phyloP scores from a whole-genome alignment of 2,888 invertebrate genomes.

The Drosophila percnosoma region DNA sequence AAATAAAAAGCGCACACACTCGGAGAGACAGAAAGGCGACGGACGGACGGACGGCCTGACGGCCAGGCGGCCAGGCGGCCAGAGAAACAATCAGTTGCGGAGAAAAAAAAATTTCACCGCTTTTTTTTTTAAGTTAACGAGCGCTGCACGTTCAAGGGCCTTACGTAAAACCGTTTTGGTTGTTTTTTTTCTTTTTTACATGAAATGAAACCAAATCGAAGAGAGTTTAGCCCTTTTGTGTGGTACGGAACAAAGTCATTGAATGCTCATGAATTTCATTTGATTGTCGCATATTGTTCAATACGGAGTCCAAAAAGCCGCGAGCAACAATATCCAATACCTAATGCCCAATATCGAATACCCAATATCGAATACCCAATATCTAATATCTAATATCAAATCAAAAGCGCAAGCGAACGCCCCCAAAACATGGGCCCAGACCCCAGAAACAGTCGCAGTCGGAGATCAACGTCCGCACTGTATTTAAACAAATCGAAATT shows the following conservation, averaged over 20 bases:
- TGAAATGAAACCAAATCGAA: slow-evolving; percentile 42
- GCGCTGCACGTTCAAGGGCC: slow-evolving; percentile 76
- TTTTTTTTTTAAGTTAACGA: slow-evolving; percentile 57
- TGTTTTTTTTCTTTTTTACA: slow-evolving; percentile 12
- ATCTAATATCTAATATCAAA: slow-evolving; percentile 10
- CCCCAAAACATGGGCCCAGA: slow-evolving; percentile 31
- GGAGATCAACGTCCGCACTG: slow-evolving; percentile 67
- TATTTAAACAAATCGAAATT: slow-evolving; percentile 53
- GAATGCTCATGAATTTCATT: slow-evolving; percentile 55
- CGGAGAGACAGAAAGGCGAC: neutral
- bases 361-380: slow-evolving; percentile 1
- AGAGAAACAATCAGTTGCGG: slow-evolving; percentile 43
- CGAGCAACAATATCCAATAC: slow-evolving; percentile 23
- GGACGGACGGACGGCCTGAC: neutral
- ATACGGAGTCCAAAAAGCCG: slow-evolving; percentile 17
- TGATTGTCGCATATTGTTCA: slow-evolving; percentile 66
- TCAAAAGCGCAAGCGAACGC: slow-evolving; percentile 47
- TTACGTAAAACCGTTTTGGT: slow-evolving; percentile 62
- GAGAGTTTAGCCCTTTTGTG: slow-evolving; percentile 67
- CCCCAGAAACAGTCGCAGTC: slow-evolving; percentile 27
- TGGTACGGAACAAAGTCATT: slow-evolving; percentile 49
- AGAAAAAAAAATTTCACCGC: slow-evolving; percentile 72
- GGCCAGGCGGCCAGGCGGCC: neutral
- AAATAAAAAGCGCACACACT: slow-evolving; percentile 52
- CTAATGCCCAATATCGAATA: slow-evolving; percentile 6